A percentile compares a stretch with the other conserved stretches of the same genome.
These are phyloP conservation scores for Hafferia zeledoni DNA, from an alignment of 2,797 vertebrate genomes.

Conservation along the genomic window DNA sequence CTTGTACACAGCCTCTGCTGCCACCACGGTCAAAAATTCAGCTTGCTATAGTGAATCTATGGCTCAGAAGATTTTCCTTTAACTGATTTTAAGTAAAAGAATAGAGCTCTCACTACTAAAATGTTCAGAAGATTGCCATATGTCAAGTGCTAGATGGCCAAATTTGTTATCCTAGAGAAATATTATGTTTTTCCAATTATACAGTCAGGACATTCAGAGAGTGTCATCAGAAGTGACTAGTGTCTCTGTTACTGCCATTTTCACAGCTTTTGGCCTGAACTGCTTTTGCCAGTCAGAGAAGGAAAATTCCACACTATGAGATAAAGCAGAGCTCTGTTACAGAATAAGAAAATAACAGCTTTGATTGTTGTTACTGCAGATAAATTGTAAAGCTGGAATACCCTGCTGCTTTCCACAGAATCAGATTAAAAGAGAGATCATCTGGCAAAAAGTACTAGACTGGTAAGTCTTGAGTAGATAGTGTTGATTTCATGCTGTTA, in stretches of 20 bases:
- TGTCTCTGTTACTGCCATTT: background rate
- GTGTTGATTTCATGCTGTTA: conserved; percentile 50
- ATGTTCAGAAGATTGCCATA: background rate
- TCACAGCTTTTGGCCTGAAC: conserved; percentile 1
- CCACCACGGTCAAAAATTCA: background rate
- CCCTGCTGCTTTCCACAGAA: conserved; percentile 19
- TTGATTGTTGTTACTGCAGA: conserved; percentile 14
- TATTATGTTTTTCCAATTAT: background rate
- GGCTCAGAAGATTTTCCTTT: background rate
- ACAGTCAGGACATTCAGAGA: background rate
- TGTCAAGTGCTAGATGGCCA: background rate
- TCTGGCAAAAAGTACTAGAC: conserved; percentile 24
- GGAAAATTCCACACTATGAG: background rate
- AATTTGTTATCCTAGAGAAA: background rate
- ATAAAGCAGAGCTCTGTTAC: conserved; percentile 12
- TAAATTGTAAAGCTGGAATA: background rate
- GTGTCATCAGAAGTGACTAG: background rate
- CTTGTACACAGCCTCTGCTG: background rate
- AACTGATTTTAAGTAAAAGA: background rate
- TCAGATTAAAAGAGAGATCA: conserved; percentile 51
- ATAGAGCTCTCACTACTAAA: background rate
- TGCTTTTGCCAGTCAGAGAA: background rate
- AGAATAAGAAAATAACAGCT: conserved; percentile 1
- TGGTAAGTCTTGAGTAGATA: conserved; percentile 1
- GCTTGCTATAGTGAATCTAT: background rate